Evolutionary conservation across 2,113 vertebrate species (phyloP).

Genomic region (Sinocyclocheilus grahami): DNA sequence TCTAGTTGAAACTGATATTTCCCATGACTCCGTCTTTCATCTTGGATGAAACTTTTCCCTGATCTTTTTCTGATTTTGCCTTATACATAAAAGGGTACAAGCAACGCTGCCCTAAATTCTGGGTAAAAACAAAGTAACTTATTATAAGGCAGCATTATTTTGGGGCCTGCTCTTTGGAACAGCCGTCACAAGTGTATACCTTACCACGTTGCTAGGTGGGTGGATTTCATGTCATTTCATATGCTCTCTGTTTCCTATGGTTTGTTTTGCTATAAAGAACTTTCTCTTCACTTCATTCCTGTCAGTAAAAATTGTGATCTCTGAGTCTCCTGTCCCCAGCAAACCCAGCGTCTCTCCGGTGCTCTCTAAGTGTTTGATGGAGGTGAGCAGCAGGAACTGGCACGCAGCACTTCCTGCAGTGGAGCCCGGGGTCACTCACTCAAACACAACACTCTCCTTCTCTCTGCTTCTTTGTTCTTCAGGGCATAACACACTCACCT

Average conservation of each 20-base stretch:
- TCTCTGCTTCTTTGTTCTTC: not conserved
- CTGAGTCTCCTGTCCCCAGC: not conserved
- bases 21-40: not conserved
- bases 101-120: not conserved
- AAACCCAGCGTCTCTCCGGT: not conserved
- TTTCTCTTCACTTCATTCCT: constrained; percentile 4
- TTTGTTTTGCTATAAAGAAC: not conserved
- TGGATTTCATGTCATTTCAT: not conserved
- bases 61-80: not conserved
- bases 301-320: not conserved
- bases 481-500: constrained; percentile 4
- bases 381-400: not conserved
- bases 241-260: not conserved
- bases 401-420: not conserved
- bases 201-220: not conserved
- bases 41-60: not conserved
- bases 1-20: not conserved
- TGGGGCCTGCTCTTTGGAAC: not conserved
- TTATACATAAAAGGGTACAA: not conserved
- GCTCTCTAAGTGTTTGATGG: not conserved
- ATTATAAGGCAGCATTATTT: not conserved
- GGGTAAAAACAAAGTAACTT: not conserved
- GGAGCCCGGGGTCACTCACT: not conserved
- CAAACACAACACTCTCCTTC: not conserved
- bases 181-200: not conserved